Conservation (phyloP, 2,113 vertebrate genomes). For the Erythrolamprus reginae region DNA sequence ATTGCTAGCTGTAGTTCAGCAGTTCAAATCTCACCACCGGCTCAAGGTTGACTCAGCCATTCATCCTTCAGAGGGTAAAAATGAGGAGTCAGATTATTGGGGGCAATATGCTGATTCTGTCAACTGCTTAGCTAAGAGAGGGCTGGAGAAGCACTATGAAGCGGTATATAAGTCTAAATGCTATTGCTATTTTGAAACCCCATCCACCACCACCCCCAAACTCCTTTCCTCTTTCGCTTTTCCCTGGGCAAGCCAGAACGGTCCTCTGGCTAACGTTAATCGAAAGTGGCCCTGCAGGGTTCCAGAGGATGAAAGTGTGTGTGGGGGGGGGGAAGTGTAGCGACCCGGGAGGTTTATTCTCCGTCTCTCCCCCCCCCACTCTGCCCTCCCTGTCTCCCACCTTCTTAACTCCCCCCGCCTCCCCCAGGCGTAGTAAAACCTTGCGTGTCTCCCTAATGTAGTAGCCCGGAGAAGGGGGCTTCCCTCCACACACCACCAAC, state of each 20-base stretch:
- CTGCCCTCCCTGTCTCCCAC: background rate
- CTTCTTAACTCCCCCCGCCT: background rate
- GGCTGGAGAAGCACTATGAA: too few species aligned
- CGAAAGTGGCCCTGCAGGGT: background rate
- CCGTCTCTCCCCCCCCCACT: background rate
- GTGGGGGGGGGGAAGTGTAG: background rate
- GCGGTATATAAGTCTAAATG: too few species aligned
- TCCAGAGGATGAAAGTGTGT: background rate
- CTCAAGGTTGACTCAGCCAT: too few species aligned
- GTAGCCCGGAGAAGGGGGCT: background rate
- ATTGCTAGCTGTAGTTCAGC: too few species aligned
- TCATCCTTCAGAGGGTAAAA: too few species aligned
- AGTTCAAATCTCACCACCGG: too few species aligned
- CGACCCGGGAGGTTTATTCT: background rate
- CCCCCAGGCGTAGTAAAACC: background rate
- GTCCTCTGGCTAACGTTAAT: background rate
- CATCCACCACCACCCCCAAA: too few species aligned
- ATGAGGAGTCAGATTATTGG: too few species aligned
- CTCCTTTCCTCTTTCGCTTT: background rate
- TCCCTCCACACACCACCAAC: too few species aligned
- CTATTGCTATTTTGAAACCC: too few species aligned
- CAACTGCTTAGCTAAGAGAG: too few species aligned
- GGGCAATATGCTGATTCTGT: too few species aligned
- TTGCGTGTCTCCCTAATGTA: background rate
- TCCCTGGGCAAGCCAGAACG: background rate